Evolutionary conservation across 2,797 vertebrate species (phyloP), one percentile per base, ranked within the genome.

Genomic region (Sebastes diploproa): DNA sequence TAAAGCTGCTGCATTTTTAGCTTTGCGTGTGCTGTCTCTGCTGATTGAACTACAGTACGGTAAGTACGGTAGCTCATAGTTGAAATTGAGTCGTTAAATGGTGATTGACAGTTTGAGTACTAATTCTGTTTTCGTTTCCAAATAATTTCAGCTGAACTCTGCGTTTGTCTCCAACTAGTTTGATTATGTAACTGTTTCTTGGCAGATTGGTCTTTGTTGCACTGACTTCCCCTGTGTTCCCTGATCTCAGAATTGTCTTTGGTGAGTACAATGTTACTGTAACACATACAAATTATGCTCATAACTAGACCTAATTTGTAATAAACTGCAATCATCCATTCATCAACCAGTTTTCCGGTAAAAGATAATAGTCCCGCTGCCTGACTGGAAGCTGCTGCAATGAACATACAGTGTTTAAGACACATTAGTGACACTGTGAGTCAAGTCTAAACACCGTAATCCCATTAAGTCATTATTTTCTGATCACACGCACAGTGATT

Each of bases 381-480:
- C 62, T 32, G 32, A 34, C 16, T 34, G 63, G 25, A 36, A 56
- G 54, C 12, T 11, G 42, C 29, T 54, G 10, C 20, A n/a, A 18
- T 50, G 12, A 46, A 13, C 69, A 13, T 25, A 46, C 27, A 20
- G 2, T 20, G 6, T 46, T 50, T 29, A 46, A 58, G 59, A 61
- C 34, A 54, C 75, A 69, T 27, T 20, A 29, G 27, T 55, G 36
- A 71, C 67, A 81, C 29, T 25, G 12, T 16, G 67, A 80, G 61
- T 82, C 68, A 80, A 70, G 69, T 80, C 77, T 60, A 64, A 78
- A 71, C 75, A 78, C n/a, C 50, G 27, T 65, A 80, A 60, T 77
- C 30, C 50, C 67, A 76, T 84, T 81, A 70, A 73, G 20, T 79
- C 14, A 69, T 86, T 79, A 77, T 87, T 77, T 78, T 86, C 55